These are phyloP conservation scores for Podiceps cristatus DNA, from an alignment of 2,113 vertebrate species.

Conservation along the genomic window DNA sequence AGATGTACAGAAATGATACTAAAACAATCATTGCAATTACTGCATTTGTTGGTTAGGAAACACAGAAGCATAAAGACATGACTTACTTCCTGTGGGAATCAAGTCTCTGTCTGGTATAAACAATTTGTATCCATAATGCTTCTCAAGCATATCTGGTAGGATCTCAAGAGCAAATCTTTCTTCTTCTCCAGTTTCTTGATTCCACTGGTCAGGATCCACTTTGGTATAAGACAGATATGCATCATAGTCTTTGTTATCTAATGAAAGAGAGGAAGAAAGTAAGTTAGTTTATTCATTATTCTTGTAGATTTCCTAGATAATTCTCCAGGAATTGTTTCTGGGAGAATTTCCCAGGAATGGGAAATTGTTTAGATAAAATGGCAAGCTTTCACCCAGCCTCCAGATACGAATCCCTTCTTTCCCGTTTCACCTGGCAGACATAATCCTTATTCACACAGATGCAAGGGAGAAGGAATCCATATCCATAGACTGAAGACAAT, in stretches of 20 bases:
- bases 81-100: conserved; percentile 99
- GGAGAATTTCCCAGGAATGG: not conserved
- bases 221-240: conserved; percentile 98
- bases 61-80: not conserved
- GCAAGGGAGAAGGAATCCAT: not conserved
- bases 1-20: not conserved
- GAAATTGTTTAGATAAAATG: not conserved
- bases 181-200: conserved; percentile 96
- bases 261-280: not conserved
- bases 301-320: not conserved
- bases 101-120: conserved; percentile 99
- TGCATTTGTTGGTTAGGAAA: not conserved
- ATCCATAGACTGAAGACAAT: not conserved
- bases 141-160: conserved; percentile 97
- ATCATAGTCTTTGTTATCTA: conserved; percentile 99
- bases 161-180: conserved; percentile 98
- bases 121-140: conserved; percentile 98
- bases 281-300: not conserved
- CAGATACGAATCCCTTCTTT: not conserved
- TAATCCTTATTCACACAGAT: not conserved
- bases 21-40: not conserved
- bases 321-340: not conserved
- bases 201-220: conserved; percentile 99
- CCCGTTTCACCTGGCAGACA: not conserved
- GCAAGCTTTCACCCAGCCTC: not conserved